A percentile compares a stretch with the other conserved stretches of the same genome.
Conservation (phyloP, 2,113 vertebrate genomes). For the Lamprotornis superbus region DNA sequence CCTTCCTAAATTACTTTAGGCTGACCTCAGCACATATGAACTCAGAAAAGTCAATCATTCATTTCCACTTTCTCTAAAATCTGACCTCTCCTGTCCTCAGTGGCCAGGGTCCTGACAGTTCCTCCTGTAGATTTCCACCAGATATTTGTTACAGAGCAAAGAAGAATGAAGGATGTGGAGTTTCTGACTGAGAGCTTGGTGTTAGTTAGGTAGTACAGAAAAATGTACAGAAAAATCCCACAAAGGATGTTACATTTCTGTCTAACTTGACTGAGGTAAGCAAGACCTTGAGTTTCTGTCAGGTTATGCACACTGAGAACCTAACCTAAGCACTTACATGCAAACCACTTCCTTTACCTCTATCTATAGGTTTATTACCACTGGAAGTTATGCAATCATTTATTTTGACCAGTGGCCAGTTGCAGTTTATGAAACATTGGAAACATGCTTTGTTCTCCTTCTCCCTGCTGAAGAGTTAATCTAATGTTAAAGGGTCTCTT, state of each 20-base stretch:
- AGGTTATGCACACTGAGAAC: not conserved
- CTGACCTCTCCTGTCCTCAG: not conserved
- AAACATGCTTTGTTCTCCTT: not conserved
- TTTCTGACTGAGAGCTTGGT: not conserved
- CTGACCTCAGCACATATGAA: not conserved
- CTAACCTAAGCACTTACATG: not conserved
- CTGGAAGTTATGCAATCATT: not conserved
- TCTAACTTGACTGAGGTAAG: not conserved
- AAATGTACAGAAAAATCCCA: no score
- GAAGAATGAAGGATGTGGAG: accelerated
- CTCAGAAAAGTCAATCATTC: not conserved
- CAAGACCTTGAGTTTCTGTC: not conserved
- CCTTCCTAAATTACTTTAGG: not conserved
- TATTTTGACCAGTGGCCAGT: not conserved
- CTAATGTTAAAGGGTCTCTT: not conserved
- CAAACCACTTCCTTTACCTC: not conserved
- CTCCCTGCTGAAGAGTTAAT: not conserved
- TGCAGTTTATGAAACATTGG: not conserved
- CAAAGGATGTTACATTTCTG: not conserved
- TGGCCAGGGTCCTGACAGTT: not conserved
- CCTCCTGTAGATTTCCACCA: not conserved
- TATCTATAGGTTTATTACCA: not conserved
- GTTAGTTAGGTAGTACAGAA: not conserved
- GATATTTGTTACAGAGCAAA: not conserved
- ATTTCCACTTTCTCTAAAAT: not conserved